Evolutionary conservation across 2,888 invertebrate species (phyloP).

Genomic region (Ichneumoninae sp.): DNA sequence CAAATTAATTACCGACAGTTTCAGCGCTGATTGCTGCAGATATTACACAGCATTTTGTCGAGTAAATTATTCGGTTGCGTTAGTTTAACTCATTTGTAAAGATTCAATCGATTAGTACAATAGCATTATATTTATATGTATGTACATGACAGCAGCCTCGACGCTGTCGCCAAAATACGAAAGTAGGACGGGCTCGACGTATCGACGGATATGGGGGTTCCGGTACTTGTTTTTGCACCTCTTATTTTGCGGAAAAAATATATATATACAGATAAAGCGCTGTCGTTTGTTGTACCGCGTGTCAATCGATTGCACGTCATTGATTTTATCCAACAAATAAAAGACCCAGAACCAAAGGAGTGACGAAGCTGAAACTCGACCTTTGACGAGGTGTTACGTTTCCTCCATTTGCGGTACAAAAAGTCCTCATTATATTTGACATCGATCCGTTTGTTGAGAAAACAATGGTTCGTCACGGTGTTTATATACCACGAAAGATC

Average conservation of each 20-base stretch:
- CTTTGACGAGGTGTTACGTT: background rate
- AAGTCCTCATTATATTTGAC: background rate
- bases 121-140: background rate
- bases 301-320: conserved; percentile 7
- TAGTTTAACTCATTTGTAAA: background rate
- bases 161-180: conserved; percentile 7
- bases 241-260: conserved; percentile 4
- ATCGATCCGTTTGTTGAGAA: background rate
- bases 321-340: background rate
- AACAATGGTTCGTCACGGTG: background rate
- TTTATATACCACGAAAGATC: background rate
- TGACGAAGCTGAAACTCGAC: background rate
- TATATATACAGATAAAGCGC: background rate
- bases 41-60: background rate
- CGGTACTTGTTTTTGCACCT: background rate
- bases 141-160: background rate
- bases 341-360: background rate
- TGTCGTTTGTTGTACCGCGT: background rate
- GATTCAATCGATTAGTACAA: background rate
- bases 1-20: background rate
- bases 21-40: background rate
- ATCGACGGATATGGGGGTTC: background rate
- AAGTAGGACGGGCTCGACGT: conserved; percentile 21
- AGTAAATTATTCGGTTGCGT: background rate
- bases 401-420: background rate